Evolutionary conservation across 2,888 invertebrate species (phyloP).

Genomic region (Mythimna pallens): DNA sequence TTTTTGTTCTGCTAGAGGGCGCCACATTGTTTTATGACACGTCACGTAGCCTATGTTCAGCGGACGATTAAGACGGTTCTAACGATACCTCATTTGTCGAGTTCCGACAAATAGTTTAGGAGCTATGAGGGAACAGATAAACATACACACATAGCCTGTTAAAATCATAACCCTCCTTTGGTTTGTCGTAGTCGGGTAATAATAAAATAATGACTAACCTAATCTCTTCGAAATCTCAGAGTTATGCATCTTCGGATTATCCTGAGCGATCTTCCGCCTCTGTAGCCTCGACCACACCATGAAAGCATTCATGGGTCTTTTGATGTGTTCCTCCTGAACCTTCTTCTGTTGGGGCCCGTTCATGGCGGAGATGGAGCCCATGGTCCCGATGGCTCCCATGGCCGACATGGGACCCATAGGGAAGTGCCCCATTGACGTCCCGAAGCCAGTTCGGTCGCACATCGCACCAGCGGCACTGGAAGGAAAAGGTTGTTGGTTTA

Average conservation of each 20-base stretch:
- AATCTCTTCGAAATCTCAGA: slow-evolving; percentile 98
- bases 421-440: slow-evolving; percentile 91
- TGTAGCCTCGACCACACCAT: slow-evolving; percentile 99
- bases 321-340: slow-evolving; percentile 96
- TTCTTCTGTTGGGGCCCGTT: slow-evolving; percentile 90
- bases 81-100: no score
- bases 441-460: slow-evolving; percentile 93
- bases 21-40: no score
- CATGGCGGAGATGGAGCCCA: slow-evolving; percentile 90
- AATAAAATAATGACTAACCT: slow-evolving; percentile 91
- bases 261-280: slow-evolving; percentile 98
- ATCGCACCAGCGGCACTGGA: slow-evolving; percentile 94
- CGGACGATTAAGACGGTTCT: no score
- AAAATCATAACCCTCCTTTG: no score
- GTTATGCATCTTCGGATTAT: slow-evolving; percentile 99
- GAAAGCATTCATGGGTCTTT: slow-evolving; percentile 99
- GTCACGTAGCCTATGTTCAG: no score
- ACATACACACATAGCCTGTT: no score
- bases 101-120: no score
- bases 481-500: slow-evolving; percentile 49
- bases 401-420: slow-evolving; percentile 90
- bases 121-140: no score
- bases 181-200: no score
- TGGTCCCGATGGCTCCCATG: slow-evolving; percentile 90
- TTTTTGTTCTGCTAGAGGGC: no score